Percentiles rank a stretch among this genome's conserved stretches.
Evolutionary conservation across 2,797 vertebrate genomes (phyloP).

Genomic region (Aythya fuligula): DNA sequence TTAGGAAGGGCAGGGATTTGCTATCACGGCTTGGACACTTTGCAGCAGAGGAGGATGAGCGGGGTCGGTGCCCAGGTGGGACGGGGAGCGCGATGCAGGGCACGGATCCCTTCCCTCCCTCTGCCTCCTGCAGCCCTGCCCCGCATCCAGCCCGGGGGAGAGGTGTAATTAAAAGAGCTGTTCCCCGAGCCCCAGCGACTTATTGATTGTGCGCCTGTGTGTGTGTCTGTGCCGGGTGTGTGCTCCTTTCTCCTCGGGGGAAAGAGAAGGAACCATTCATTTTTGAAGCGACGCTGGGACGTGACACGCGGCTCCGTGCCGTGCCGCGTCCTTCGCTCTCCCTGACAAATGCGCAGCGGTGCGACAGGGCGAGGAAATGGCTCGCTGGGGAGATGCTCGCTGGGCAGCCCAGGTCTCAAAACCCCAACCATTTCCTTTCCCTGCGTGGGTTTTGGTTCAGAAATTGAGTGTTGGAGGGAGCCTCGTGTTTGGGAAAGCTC

Average conservation of each 20-base stretch:
- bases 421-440: not conserved
- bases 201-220: not conserved
- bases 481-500: not conserved
- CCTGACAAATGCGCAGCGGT: not conserved
- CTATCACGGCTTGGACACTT: not conserved
- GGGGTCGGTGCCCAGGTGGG: rapidly evolving
- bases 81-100: not conserved
- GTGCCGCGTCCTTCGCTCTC: not conserved
- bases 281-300: not conserved
- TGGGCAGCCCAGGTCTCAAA: rapidly evolving
- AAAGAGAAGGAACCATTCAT: conserved; percentile 28
- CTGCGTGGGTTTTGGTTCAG: not conserved
- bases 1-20: not conserved
- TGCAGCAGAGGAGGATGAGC: not conserved
- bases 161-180: conserved; percentile 54
- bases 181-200: conserved; percentile 10
- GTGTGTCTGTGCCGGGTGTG: not conserved
- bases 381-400: not conserved
- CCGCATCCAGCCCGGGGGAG: not conserved
- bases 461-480: not conserved
- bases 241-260: not conserved
- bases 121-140: not conserved
- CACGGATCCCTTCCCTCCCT: not conserved
- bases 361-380: not conserved
- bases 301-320: not conserved